Conservation (phyloP, 2,888 invertebrate genomes). For the Pandemis cinnamomeana region DNA sequence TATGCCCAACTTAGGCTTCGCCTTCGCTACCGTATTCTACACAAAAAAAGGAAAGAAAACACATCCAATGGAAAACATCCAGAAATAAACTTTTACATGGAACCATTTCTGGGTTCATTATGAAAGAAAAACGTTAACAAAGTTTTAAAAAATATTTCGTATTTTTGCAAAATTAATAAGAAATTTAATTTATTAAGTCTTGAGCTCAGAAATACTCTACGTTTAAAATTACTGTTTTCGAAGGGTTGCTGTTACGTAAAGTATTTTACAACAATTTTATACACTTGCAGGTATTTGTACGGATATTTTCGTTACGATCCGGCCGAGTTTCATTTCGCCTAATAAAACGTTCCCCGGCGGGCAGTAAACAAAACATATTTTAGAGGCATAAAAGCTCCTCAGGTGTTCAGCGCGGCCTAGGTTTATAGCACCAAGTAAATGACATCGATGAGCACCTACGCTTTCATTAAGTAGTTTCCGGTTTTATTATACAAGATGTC, state of each 20-base stretch:
- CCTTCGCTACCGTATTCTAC: no score
- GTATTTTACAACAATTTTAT: constrained; percentile 30
- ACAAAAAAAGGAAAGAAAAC: no score
- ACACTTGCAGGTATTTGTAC: constrained; percentile 15
- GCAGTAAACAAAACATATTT: constrained; percentile 54
- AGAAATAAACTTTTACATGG: neutral
- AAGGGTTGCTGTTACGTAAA: constrained; percentile 10
- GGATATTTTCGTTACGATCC: constrained; percentile 10
- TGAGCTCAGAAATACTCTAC: constrained; percentile 3
- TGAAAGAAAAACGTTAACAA: neutral
- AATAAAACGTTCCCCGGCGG: constrained; percentile 33
- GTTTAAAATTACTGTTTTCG: neutral
- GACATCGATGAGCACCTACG: constrained; percentile 17
- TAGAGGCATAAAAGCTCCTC: constrained; percentile 53
- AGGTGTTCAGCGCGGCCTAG: constrained; percentile 53
- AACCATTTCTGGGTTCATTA: constrained; percentile 6
- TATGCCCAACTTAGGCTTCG: no score
- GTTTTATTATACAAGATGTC: no score
- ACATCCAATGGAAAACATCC: no score
- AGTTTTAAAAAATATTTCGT: neutral
- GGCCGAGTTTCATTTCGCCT: constrained; percentile 21
- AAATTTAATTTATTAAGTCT: constrained; percentile 15
- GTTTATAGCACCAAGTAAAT: constrained; percentile 52
- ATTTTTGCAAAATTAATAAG: constrained; percentile 1
- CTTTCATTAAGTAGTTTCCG: neutral